Conservation (phyloP, 2,113 vertebrate species). For the Podocnemis expansa region DNA sequence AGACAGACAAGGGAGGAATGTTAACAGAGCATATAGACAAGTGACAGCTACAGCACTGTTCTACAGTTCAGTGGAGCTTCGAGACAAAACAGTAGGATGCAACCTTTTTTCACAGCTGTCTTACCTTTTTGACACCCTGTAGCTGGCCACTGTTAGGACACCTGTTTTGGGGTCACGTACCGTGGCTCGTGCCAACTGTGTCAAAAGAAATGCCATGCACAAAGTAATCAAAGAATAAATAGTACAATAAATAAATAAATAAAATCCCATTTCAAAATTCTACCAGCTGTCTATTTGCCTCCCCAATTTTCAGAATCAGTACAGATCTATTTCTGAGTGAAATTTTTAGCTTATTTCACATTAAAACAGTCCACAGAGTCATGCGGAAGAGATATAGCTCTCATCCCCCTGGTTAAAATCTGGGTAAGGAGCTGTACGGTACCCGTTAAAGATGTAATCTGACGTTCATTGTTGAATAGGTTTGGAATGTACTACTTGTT, state of each 20-base stretch:
- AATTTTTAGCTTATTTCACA: not conserved
- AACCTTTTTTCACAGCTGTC: not conserved
- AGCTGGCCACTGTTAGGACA: conserved; percentile 91
- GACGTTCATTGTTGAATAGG: not conserved
- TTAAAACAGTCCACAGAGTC: not conserved
- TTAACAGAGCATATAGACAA: not conserved
- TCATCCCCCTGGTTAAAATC: not conserved
- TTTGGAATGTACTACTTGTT: not conserved
- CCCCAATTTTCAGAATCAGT: not conserved
- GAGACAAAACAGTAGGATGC: not conserved
- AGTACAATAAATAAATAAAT: not conserved
- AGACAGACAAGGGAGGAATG: not conserved
- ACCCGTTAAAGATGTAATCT: not conserved
- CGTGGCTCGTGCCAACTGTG: conserved; percentile 93
- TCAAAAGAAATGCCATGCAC: conserved; percentile 35
- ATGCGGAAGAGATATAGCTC: not conserved
- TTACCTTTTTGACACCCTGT: conserved; percentile 98
- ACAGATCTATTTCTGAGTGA: fast-evolving
- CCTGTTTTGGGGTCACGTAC: conserved; percentile 97
- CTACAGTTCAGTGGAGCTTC: not conserved
- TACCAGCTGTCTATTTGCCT: not conserved
- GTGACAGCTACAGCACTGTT: not conserved
- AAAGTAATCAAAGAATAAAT: conserved; percentile 38
- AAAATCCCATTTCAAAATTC: not conserved
- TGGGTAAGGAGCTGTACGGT: not conserved